Base-by-base conservation (phyloP, 1,140 invertebrate species). In the Bombus waltoni region DNA sequence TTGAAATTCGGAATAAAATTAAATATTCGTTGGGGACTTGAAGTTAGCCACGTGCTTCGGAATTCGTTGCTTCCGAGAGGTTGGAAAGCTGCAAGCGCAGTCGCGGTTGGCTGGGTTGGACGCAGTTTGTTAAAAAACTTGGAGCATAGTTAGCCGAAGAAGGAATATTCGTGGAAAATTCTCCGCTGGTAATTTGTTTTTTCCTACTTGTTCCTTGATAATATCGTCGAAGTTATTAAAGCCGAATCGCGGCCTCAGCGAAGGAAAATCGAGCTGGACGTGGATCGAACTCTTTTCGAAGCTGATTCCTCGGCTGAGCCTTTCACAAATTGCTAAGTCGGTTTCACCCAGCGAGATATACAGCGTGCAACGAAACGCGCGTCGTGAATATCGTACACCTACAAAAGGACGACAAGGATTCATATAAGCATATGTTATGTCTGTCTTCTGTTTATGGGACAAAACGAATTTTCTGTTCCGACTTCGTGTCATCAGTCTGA, bases 211-310 rank as follows among this genome's bases (percentile, higher is more conserved):
- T 44, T 18, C 28, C 65, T 74, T 28, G 87, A 88, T 88, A 85
- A 88, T 66, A 83, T 88, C 76, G 81, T 53, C 38, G 32, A 77
- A 79, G 71, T 85, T 89, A 81, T 85, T 77, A 81, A 85, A 85
- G 65, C 77, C 75, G 81, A 76, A 65, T 80, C 71, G 83, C 59
- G 0, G 25, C 59, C 18, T 4, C 18, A 6, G 22, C 53, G 65
- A 47, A 74, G 57, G 38, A 62, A 81, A 62, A 66, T 28, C 32
- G 5, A n/a, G 9, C 18, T 35, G 65, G 44, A 76, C 47, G 38
- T 53, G 38, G 44, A 79, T 79, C 44, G 78, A 79, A 79, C 35
- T 72, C 4, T 62, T 84, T 84, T 72, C n/a, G 13, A 22, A 47
- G 32, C 40, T 25, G 40, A 47, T 77, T 62, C 9, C 77, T 38